Evolutionary conservation across 2,888 invertebrate species (phyloP), one percentile per base, ranked within the genome.

Genomic region (Habroteleia sp.): DNA sequence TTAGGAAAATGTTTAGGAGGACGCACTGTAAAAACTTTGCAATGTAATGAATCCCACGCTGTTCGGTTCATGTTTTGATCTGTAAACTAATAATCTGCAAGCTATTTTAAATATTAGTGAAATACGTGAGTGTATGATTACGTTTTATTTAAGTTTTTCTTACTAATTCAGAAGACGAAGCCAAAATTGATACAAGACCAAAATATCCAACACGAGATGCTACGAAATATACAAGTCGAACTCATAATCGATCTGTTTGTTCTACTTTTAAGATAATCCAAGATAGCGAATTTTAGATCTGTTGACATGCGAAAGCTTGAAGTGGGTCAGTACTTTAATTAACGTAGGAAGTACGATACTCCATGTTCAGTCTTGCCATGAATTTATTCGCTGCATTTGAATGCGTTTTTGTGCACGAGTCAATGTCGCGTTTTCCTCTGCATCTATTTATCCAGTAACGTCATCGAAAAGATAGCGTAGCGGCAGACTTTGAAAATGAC

Each of bases 281-380:
- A 41, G 42, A 60, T 60, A 50, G 58, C 52, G 14, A 42, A 50
- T 52, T 69, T 69, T 69, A 50, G 69, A 37, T 60, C 33, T 48
- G 60, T 69, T 69, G 60, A 52, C 60, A 52, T 27, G 58, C 29
- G 35, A 37, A 16, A 8, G 4, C 4, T 23, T 39, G 39, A 68
- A 69, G 60, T 69, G 60, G 69, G 69, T 69, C 69, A 69, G 14
- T 62, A 54, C 44, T 52, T 52, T 20, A 62, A 44, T 69, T 69
- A 62, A 60, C 35, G 29, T 60, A 52, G 42, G 60, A 69, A 69
- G 69, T 60, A 52, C 37, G 52, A 69, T 62, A 60, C 46, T 54
- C 69, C 31, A 44, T 42, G 46, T 46, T 68, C 17, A 60, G 52
- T 60, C 60, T 69, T 69, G 69, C 16, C 13, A 39, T 16, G 37